Evolutionary conservation across 2,113 vertebrate species (phyloP).

Genomic region (Tichodroma muraria): DNA sequence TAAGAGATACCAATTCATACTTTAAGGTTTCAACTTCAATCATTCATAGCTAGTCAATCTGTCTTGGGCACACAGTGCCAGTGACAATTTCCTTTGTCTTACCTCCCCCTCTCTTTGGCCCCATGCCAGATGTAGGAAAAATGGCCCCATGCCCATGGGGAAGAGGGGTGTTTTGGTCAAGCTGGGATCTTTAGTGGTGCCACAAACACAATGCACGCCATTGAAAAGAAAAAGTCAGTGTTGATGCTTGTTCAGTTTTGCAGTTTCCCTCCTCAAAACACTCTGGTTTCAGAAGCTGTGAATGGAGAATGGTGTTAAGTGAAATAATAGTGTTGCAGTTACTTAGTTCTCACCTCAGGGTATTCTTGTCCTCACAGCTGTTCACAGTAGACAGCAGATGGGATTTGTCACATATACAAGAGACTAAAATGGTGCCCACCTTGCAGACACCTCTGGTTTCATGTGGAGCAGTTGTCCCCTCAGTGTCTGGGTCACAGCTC

Average conservation of each 20-base stretch:
- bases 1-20: neutral
- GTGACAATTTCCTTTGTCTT: neutral
- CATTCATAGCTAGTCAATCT: neutral
- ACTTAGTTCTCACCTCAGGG: neutral
- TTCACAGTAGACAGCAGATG: neutral
- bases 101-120: neutral
- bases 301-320: neutral
- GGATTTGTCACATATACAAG: neutral
- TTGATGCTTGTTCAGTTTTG: neutral
- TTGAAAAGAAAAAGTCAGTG: neutral
- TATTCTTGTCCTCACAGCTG: neutral
- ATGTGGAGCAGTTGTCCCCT: neutral
- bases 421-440: neutral
- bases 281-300: neutral
- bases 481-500: neutral
- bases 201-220: neutral
- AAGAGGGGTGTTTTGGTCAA: neutral
- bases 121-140: neutral
- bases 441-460: neutral
- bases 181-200: neutral
- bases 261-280: neutral
- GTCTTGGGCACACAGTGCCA: neutral
- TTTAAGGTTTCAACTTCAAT: neutral
- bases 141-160: accelerated
- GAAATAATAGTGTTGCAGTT: neutral